phyloP scores from a whole-genome alignment of 2,113 vertebrate species.

The Stercorarius parasiticus region DNA sequence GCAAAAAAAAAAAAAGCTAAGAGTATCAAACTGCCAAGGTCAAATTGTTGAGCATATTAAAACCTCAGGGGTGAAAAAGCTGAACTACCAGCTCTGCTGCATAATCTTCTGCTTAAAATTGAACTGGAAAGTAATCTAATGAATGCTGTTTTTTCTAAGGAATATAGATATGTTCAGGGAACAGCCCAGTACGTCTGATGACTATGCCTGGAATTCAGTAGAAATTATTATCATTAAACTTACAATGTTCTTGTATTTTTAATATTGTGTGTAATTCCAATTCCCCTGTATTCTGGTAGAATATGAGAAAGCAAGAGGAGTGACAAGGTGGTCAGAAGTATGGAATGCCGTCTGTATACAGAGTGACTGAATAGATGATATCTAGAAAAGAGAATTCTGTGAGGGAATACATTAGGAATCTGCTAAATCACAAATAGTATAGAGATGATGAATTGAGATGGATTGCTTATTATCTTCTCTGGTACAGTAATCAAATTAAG shows the following conservation, averaged over 20 bases:
- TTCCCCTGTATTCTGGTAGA: neutral
- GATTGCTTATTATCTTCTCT: neutral
- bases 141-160: neutral
- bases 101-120: neutral
- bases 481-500: neutral
- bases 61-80: neutral
- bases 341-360: fast-evolving
- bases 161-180: neutral
- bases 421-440: neutral
- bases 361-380: neutral
- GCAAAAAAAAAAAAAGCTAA: neutral
- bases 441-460: neutral
- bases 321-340: neutral
- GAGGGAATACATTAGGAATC: neutral
- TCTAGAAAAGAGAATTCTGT: neutral
- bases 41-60: neutral
- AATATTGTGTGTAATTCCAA: neutral
- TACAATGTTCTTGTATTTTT: neutral
- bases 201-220: neutral
- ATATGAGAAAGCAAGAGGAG: neutral
- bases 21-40: neutral
- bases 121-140: neutral
- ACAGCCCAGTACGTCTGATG: neutral
- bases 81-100: neutral
- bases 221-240: neutral